Evolutionary conservation across 2,888 invertebrate genomes (phyloP).

Genomic region (Drosophila pseudotalamancana): DNA sequence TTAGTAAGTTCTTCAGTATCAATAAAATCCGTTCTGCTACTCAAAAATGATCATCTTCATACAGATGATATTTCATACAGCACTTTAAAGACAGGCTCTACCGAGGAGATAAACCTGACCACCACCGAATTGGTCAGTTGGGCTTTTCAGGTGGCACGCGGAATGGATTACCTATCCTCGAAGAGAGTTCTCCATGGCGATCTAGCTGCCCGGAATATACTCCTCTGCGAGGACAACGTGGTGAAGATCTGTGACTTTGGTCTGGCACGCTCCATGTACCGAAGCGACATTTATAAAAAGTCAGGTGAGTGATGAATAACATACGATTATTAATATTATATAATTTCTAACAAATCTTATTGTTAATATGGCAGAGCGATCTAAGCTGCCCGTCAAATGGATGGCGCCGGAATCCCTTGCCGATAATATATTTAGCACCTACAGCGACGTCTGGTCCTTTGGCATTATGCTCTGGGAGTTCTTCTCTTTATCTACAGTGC

Average conservation of each 20-base stretch:
- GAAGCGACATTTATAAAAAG: constrained; percentile 95
- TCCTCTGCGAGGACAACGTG: constrained; percentile 94
- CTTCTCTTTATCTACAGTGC: constrained; percentile 93
- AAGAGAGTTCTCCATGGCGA: constrained; percentile 95
- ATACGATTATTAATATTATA: too few relatives aligned
- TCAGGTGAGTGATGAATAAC: constrained; percentile 92
- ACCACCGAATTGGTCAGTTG: constrained; percentile 94
- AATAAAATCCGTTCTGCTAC: too few relatives aligned
- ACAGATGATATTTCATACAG: constrained; percentile 86
- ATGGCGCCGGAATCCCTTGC: constrained; percentile 96
- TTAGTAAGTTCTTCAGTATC: too few relatives aligned
- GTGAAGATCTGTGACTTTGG: constrained; percentile 99
- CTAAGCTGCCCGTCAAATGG: constrained; percentile 97
- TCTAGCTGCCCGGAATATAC: constrained; percentile 95
- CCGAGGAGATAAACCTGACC: constrained; percentile 87
- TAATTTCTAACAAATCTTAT: background rate
- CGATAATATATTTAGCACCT: constrained; percentile 95
- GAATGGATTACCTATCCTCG: constrained; percentile 97
- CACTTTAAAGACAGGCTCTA: constrained; percentile 91
- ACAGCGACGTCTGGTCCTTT: constrained; percentile 97
- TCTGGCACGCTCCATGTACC: constrained; percentile 95
- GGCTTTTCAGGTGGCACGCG: constrained; percentile 96
- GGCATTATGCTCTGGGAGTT: constrained; percentile 96
- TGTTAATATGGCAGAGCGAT: constrained; percentile 83
- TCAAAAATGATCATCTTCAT: too few relatives aligned